A percentile compares a stretch with the other conserved stretches of the same genome.
Conservation (phyloP, 2,113 vertebrate genomes). For the Sphyrna mokarran region DNA sequence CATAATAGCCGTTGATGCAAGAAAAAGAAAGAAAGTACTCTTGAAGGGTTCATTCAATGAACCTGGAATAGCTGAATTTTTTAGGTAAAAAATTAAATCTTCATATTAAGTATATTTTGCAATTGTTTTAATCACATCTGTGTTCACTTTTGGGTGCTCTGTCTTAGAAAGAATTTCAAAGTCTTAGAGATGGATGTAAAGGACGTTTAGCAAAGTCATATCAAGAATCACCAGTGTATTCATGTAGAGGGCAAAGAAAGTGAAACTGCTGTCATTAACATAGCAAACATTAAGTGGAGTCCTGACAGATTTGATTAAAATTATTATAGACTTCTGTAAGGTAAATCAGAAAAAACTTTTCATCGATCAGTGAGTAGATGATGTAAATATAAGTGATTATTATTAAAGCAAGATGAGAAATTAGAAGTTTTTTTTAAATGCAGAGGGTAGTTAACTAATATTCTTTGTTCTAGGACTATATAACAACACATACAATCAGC, state of each 20-base stretch:
- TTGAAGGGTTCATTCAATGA: conserved; percentile 92
- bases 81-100: conserved; percentile 52
- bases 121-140: not conserved
- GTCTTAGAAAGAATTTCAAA: not conserved
- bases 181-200: not conserved
- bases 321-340: too few relatives aligned
- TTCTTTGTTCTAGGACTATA: not conserved
- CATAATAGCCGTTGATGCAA: conserved; percentile 87
- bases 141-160: not conserved
- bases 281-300: too few relatives aligned
- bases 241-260: too few relatives aligned
- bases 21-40: conserved; percentile 95
- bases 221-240: not conserved
- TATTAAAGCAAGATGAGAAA: not conserved
- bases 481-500: not conserved
- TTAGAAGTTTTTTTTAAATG: not conserved
- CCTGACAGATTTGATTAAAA: too few relatives aligned
- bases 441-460: not conserved
- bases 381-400: not conserved
- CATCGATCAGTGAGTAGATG: not conserved
- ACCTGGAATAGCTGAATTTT: conserved; percentile 70
- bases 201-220: not conserved
- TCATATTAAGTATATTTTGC: not conserved
- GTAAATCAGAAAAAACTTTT: too few relatives aligned
- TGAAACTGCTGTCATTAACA: too few relatives aligned